Evolutionary conservation across 2,113 vertebrate genomes (phyloP), one percentile per base, ranked within the genome.

Genomic region (Bagarius yarrelli): DNA sequence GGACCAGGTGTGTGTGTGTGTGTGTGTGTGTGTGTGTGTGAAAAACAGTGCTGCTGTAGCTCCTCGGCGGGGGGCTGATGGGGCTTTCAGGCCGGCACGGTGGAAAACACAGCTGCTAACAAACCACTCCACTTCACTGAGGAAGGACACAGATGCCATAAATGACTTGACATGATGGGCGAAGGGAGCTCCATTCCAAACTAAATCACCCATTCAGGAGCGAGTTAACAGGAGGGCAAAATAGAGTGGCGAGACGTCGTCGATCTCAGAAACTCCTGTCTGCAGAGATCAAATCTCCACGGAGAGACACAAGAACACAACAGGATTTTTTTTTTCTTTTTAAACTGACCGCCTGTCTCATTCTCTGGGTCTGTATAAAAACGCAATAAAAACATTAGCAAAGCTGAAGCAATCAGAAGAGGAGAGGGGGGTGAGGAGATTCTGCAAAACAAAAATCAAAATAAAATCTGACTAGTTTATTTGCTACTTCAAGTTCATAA

Each of bases 61-160:
- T 78, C 80, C 89, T 5, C 89, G 23, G 85, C 83, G 9, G 92
- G 92, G 91, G 90, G 89, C 80, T 93, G 92, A 92, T 93, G 90
- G 87, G 89, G 83, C 88, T 88, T 88, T 84, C 81, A 83, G 84
- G 87, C 81, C 90, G 83, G 86, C 85, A 90, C 88, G 87, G 89
- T 87, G 86, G 85, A 91, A 91, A 88, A 91, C 90, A 91, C 92
- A 90, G 89, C 92, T 91, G 90, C 89, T 89, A 91, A 88, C 91
- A 92, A 91, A 85, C 61, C 91, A 91, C 90, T 92, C 90, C 89
- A 90, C 91, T 84, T 79, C 85, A 81, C 82, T 19, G 76, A 90
- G 88, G 89, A 85, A 91, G 90, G 88, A 91, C 90, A 90, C 91
- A 91, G 90, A 93, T 91, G 91, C 89, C 89, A 91, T 88, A 91